Conservation (phyloP, 2,113 vertebrate genomes). For the Corynorhinus townsendii region DNA sequence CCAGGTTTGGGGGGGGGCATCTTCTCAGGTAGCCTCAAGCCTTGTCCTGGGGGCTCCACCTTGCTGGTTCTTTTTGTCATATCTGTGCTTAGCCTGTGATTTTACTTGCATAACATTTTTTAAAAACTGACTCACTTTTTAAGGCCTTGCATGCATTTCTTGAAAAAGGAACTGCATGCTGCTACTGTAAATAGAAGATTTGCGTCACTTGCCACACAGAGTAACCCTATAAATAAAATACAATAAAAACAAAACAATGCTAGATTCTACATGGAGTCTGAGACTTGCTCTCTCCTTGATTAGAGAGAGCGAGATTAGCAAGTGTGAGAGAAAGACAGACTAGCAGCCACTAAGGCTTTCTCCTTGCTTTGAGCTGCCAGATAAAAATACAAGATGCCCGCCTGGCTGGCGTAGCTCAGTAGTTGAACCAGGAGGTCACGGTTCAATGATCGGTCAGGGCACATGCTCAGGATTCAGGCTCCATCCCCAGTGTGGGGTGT, state of each 20-base stretch:
- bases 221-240: not conserved
- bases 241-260: not conserved
- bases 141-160: not conserved
- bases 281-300: not conserved
- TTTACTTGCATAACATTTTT: not conserved
- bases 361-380: not conserved
- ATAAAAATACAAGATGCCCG: not conserved
- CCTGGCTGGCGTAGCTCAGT: no score
- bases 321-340: not conserved
- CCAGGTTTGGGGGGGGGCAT: not conserved
- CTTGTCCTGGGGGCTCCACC: not conserved
- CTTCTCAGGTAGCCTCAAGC: not conserved
- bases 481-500: no score
- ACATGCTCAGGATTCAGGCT: no score
- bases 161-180: constrained; percentile 15
- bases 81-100: not conserved
- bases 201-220: not conserved
- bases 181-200: not conserved
- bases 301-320: not conserved
- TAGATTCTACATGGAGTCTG: not conserved
- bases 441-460: no score
- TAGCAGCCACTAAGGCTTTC: not conserved
- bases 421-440: no score
- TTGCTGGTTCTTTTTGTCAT: not conserved
- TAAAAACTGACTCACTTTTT: constrained; percentile 1